Conservation (phyloP, 2,113 vertebrate genomes). For the Vimba vimba region DNA sequence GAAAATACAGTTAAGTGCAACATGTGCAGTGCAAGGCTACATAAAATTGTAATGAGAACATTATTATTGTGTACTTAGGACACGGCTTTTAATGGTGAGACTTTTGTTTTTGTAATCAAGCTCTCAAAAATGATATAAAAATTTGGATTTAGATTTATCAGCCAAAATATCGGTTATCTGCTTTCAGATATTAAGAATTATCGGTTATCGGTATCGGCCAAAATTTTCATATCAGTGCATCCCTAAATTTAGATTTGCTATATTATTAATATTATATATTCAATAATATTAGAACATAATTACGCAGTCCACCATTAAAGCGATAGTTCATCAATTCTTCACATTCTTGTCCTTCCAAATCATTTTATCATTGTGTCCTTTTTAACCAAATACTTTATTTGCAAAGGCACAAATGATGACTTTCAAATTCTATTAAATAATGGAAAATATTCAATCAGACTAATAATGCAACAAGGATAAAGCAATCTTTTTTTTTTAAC, state of each 20-base stretch:
- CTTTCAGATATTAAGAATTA: too few relatives aligned
- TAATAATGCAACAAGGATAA: background rate
- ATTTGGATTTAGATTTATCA: too few relatives aligned
- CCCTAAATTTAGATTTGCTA: background rate
- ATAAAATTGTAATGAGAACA: too few relatives aligned
- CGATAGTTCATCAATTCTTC: background rate
- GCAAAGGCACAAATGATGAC: background rate
- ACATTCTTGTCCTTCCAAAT: background rate
- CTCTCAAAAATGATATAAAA: too few relatives aligned
- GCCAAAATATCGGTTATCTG: too few relatives aligned
- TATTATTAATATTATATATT: background rate
- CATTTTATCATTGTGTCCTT: background rate
- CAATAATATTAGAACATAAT: background rate
- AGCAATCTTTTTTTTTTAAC: background rate
- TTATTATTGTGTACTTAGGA: too few relatives aligned
- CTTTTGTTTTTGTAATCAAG: too few relatives aligned
- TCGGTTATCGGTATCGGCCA: too few relatives aligned
- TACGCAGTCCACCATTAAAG: background rate
- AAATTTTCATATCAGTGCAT: too few relatives aligned
- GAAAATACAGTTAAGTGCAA: too few relatives aligned
- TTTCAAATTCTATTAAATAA: background rate
- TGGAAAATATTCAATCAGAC: background rate
- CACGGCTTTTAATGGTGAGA: too few relatives aligned
- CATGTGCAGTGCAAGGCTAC: too few relatives aligned
- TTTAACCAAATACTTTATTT: background rate